Base-by-base conservation (phyloP, 2,113 vertebrate genomes). In the Sylvilagus bachmani region DNA sequence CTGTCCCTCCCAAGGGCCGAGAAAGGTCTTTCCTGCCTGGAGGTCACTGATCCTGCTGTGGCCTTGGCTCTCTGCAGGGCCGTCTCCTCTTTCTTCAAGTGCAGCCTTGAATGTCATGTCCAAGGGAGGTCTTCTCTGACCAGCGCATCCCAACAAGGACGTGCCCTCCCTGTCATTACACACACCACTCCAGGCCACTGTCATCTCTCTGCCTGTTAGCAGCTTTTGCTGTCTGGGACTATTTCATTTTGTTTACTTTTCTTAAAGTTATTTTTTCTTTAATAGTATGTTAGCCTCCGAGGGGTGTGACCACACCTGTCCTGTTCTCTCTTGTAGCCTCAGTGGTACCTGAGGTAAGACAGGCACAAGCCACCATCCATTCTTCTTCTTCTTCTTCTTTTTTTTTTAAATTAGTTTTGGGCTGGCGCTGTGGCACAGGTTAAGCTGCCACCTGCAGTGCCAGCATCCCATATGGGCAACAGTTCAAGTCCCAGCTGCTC, bases 341-440 rank as follows among this genome's bases (percentile, higher is more conserved):
- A 69, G 2, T 24, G 44, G 71, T 31, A 61, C 33, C 5, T 4
- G 24, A 89, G 61, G 64, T 87, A 33, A 55, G 70, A 74, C 36
- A 29, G 0, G 16, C 1, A 29, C 2, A 22, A 6, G 24, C 27
- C 24, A 24, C 14, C 3, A 55, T 33, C 27, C 38, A 10, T 14
- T 79, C 38, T 84, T 61, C 29, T 38, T 87, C 51, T 24, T 38
- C 38, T 38, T 38, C 38, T 38, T 38, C 38, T 38, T 38, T 38
- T 38, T 38, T 38, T 38, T 38, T 38, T 38, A 3, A 38, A 38
- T 38, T 38, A 38, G 38, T 38, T 38, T 38, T 38, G 38, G 38
- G 38, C 38, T 38, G 38, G 38, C 38, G 38, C 38, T 38, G 38
- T 38, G 38, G 38, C 38, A 38, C 38, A 38, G 38, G 38, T 38